phyloP scores from a whole-genome alignment of 2,888 invertebrate genomes.

The Plagodis pulveraria region DNA sequence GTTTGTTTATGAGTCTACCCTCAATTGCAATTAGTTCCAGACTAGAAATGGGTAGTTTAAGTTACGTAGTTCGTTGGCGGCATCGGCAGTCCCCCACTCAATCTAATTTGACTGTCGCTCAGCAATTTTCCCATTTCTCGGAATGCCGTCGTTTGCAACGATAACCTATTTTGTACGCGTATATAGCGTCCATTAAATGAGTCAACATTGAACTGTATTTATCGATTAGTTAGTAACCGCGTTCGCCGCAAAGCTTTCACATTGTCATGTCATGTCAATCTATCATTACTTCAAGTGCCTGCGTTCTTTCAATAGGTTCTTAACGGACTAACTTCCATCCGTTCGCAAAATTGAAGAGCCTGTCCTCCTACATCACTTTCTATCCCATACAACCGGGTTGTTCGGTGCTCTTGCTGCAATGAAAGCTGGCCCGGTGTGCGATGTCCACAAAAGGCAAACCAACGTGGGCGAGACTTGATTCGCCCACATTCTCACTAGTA shows the following conservation, averaged over 20 bases:
- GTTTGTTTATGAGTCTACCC: background rate
- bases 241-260: conserved; percentile 35
- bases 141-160: conserved; percentile 22
- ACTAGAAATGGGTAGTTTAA: conserved; percentile 7
- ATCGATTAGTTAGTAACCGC: conserved; percentile 30
- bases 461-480: conserved; percentile 48
- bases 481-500: conserved; percentile 42
- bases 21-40: conserved; percentile 14
- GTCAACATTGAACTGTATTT: conserved; percentile 18
- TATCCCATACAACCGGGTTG: conserved; percentile 44
- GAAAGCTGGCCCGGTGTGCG: conserved; percentile 60
- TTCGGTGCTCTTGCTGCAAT: conserved; percentile 43
- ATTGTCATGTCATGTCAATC: conserved; percentile 28
- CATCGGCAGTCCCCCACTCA: conserved; percentile 10
- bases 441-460: conserved; percentile 58
- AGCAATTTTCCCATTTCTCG: conserved; percentile 30
- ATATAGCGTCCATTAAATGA: conserved; percentile 10
- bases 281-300: conserved; percentile 20
- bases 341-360: conserved; percentile 40
- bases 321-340: conserved; percentile 5
- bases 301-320: conserved; percentile 23
- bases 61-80: conserved; percentile 2
- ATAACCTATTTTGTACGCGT: conserved; percentile 27
- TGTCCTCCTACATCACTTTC: conserved; percentile 72
- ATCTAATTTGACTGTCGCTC: conserved; percentile 17